Evolutionary conservation across 1,140 invertebrate genomes (phyloP).

Genomic region (Sogatella furcifera): DNA sequence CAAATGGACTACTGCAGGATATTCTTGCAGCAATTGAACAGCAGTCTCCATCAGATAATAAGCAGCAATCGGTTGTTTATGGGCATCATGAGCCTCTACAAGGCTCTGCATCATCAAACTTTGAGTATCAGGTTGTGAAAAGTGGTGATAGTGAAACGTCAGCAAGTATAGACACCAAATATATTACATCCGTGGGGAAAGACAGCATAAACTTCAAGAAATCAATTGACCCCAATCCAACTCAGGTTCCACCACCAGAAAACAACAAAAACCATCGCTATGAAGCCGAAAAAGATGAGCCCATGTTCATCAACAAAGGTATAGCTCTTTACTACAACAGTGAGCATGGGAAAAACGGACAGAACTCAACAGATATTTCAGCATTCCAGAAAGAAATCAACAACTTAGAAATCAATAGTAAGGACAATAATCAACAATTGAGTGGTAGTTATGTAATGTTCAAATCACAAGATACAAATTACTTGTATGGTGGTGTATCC

Average conservation of each 20-base stretch:
- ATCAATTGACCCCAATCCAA: neutral
- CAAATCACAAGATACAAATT: conserved; percentile 16
- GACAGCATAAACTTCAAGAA: neutral
- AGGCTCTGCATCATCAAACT: neutral
- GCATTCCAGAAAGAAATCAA: neutral
- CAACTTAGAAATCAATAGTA: neutral
- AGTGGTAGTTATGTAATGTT: conserved; percentile 18
- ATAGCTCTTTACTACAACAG: conserved; percentile 12
- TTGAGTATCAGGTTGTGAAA: neutral
- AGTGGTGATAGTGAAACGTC: conserved; percentile 1
- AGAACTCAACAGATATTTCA: neutral
- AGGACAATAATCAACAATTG: neutral
- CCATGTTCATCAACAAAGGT: conserved; percentile 5
- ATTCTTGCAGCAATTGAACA: conserved; percentile 63
- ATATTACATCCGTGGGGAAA: neutral
- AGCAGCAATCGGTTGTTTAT: neutral
- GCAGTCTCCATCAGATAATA: conserved; percentile 28
- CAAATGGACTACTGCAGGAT: conserved; percentile 62
- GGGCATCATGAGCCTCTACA: neutral
- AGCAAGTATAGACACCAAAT: neutral
- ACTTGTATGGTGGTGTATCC: conserved; percentile 12
- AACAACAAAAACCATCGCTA: neutral
- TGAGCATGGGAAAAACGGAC: conserved; percentile 7
- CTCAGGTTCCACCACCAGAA: neutral
- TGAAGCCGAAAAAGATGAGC: neutral